These are phyloP conservation scores for Drosophila ustulata DNA, from an alignment of 2,888 invertebrate species.

Conservation along the genomic window DNA sequence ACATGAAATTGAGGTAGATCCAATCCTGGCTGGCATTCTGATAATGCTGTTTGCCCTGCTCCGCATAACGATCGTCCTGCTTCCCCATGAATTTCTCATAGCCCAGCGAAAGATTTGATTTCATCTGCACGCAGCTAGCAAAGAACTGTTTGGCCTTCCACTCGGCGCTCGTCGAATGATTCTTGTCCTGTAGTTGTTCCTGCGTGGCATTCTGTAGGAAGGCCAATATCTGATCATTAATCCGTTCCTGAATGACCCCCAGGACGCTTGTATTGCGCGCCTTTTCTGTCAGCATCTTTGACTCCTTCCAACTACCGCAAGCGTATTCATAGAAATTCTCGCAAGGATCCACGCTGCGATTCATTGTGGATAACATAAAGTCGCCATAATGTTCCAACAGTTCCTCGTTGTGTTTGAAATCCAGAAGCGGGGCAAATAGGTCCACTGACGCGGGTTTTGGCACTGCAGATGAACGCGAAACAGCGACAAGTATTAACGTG, in stretches of 20 bases:
- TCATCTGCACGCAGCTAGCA: constrained; percentile 69
- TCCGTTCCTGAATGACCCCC: constrained; percentile 70
- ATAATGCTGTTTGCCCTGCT: neutral
- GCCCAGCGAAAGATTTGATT: constrained; percentile 65
- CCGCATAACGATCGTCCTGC: constrained; percentile 51
- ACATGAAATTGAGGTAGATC: constrained; percentile 79
- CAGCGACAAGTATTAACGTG: constrained; percentile 42
- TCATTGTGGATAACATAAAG: constrained; percentile 79
- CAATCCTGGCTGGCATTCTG: constrained; percentile 68
- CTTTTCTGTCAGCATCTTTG: constrained; percentile 56
- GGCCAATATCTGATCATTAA: constrained; percentile 66
- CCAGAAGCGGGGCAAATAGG: constrained; percentile 63
- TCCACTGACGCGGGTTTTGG: constrained; percentile 31
- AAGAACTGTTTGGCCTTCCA: constrained; percentile 76
- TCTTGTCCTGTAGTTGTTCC: constrained; percentile 24
- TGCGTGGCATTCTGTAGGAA: constrained; percentile 71
- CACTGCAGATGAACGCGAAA: neutral
- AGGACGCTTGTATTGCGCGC: constrained; percentile 74
- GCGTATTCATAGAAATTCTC: constrained; percentile 83
- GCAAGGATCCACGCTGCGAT: constrained; percentile 77
- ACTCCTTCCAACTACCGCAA: constrained; percentile 79
- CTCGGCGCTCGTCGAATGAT: constrained; percentile 61
- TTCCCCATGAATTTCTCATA: constrained; percentile 51
- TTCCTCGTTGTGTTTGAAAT: constrained; percentile 72
- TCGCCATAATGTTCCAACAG: constrained; percentile 72